Base-by-base conservation (phyloP, 2,113 vertebrate species). In the Gulo gulo region DNA sequence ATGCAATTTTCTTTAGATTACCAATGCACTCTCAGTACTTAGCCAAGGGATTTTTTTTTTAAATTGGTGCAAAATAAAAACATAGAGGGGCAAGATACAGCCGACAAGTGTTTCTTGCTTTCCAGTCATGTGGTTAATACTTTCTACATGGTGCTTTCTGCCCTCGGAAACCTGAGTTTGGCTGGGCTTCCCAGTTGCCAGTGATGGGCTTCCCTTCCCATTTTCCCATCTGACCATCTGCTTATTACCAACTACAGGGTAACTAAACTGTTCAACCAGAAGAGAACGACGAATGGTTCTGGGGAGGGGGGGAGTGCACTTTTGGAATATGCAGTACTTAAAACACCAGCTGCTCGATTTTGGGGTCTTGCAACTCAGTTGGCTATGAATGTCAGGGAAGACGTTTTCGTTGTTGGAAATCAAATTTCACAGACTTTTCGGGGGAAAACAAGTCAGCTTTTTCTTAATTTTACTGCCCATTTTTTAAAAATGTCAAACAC, bases 271-370 rank as follows among this genome's bases (percentile, higher is more conserved):
- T 67, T 96, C 85, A 88, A 2, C 79, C 92, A 91, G 89, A 90
- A 89, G 85, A 95, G 74, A 90, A 87, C 95, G 94, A 94, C 87
- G 96, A 65, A 39, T 13, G 80, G 52, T 94, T 84, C 79, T 74
- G 50, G 63, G 45, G 14, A 13, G 24, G 20, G 13, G 21, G 26
- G 12, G 6, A 81, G 79, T 78, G 39, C 52, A 47, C 29, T 91
- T 96, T 93, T 76, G 78, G 65, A 96, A 97, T 95, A 94, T 85
- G 71, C 63, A 95, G 88, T 92, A 78, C 61, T 96, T 96, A 95
- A 97, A 97, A 97, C 88, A 96, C 92, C 98, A 97, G 96, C 95
- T 98, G 97, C 87, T 97, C 39, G 0, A 16, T 93, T 95, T 90
- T 88, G 18, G 65, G 88, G 34, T 78, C 92, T 93, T 95, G 76